Conservation (phyloP, 2,797 vertebrate genomes). For the Microchirus variegatus region DNA sequence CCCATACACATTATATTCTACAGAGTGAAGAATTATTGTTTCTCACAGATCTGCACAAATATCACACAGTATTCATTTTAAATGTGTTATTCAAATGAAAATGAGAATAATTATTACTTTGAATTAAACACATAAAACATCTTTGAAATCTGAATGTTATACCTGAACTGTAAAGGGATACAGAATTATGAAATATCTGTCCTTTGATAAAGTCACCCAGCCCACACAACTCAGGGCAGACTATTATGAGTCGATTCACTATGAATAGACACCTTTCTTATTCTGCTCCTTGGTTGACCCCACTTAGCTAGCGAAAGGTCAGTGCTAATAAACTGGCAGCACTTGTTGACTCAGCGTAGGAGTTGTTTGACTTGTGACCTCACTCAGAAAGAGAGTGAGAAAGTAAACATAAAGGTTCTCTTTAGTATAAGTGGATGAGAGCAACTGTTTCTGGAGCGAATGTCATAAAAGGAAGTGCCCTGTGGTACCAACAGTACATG, state of each 20-base stretch:
- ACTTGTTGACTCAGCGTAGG: slow-evolving; percentile 56
- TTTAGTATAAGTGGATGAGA: slow-evolving; percentile 7
- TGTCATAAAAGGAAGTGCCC: not conserved
- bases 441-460: slow-evolving; percentile 8
- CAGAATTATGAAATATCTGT: not conserved
- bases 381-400: slow-evolving; percentile 29
- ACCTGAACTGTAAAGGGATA: not conserved
- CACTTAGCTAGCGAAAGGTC: slow-evolving; percentile 52
- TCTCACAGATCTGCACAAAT: too few species aligned
- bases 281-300: slow-evolving; percentile 42
- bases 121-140: not conserved
- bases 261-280: slow-evolving; percentile 23
- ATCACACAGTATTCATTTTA: too few species aligned
- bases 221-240: slow-evolving; percentile 6
- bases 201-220: slow-evolving; percentile 5
- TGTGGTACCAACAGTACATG: too few species aligned
- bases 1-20: too few species aligned
- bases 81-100: too few species aligned
- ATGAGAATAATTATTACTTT: too few species aligned
- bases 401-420: slow-evolving; percentile 41
- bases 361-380: slow-evolving; percentile 59
- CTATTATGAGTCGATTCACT: slow-evolving; percentile 23
- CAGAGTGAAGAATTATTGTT: too few species aligned
- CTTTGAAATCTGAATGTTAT: not conserved
- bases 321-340: slow-evolving; percentile 56